phyloP scores from a whole-genome alignment of 2,888 invertebrate species.

The Rhingia rostrata region DNA sequence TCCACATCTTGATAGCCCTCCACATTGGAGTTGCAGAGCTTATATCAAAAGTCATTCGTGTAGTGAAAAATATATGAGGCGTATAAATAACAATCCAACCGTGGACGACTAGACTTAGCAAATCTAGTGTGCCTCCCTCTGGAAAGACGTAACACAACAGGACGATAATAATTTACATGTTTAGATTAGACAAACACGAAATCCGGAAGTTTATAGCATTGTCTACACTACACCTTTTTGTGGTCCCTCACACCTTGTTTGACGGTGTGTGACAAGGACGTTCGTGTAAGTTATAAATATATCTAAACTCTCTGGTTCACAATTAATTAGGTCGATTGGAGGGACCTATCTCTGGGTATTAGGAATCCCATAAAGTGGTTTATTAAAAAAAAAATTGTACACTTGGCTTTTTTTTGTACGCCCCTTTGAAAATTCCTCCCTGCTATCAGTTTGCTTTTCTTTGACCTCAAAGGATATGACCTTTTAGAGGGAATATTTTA shows the following conservation, averaged over 20 bases:
- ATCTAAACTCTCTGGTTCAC: slow-evolving; percentile 45
- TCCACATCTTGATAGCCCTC: no score
- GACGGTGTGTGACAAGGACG: background rate
- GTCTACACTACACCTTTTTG: slow-evolving; percentile 24
- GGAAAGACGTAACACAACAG: background rate
- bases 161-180: slow-evolving; percentile 43
- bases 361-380: slow-evolving; percentile 26
- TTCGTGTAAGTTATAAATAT: slow-evolving; percentile 53
- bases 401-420: background rate
- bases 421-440: slow-evolving; percentile 5
- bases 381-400: slow-evolving; percentile 8
- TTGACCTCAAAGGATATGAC: slow-evolving; percentile 39
- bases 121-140: background rate
- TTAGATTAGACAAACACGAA: slow-evolving; percentile 28
- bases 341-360: background rate
- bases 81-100: no score
- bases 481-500: slow-evolving; percentile 50
- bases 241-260: slow-evolving; percentile 28
- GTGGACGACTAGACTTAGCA: no score
- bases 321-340: slow-evolving; percentile 57
- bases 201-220: slow-evolving; percentile 10
- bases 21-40: no score
- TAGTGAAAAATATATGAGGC: no score
- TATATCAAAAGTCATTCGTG: no score
- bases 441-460: background rate